These are phyloP conservation scores for Dusona sp. DNA, from an alignment of 2,888 invertebrate species.

Conservation along the genomic window DNA sequence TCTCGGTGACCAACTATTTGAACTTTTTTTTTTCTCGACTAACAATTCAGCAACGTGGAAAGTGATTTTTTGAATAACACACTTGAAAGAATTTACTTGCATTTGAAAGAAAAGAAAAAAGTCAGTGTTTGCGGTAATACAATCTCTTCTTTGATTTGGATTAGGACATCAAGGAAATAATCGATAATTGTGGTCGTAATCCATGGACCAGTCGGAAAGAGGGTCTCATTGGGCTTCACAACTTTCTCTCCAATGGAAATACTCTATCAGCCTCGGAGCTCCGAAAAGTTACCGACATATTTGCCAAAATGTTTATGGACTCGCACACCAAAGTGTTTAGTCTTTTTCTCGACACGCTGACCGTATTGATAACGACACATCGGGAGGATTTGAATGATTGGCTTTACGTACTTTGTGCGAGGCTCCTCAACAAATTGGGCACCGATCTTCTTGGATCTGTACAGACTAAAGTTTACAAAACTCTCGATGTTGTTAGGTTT, in stretches of 20 bases:
- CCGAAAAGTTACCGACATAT: conserved; percentile 95
- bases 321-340: conserved; percentile 97
- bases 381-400: conserved; percentile 95
- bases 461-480: conserved; percentile 95
- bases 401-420: conserved; percentile 95
- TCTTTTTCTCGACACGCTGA: conserved; percentile 96
- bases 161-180: conserved; percentile 93
- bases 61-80: background rate
- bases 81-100: background rate
- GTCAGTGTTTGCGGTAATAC: background rate
- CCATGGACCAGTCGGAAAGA: conserved; percentile 98
- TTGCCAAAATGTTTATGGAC: conserved; percentile 99
- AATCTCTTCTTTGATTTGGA: conserved; percentile 70
- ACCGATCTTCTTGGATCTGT: conserved; percentile 96
- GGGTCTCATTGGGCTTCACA: conserved; percentile 93
- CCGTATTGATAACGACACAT: conserved; percentile 94
- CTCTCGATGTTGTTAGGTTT: conserved; percentile 91
- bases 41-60: background rate
- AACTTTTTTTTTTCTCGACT: background rate
- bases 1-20: background rate
- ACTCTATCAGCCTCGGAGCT: conserved; percentile 90
- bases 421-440: conserved; percentile 95
- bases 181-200: conserved; percentile 94
- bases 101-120: background rate
- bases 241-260: conserved; percentile 90